Percentiles rank a stretch among this genome's conserved stretches.
Conservation (phyloP, 2,888 invertebrate species). For the Calliopum simillimum region DNA sequence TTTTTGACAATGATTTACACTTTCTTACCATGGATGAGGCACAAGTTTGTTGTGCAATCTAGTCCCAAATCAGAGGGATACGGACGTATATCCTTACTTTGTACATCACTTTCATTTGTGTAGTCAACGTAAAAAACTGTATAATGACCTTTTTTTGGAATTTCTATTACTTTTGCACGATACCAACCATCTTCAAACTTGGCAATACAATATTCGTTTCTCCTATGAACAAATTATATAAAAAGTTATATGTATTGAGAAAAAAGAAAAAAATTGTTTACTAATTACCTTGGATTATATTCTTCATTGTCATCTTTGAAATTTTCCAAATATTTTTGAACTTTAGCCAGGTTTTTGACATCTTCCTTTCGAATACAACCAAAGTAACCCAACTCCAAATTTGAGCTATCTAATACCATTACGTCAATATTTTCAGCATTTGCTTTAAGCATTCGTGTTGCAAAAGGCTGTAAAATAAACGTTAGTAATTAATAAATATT, state of each 20-base stretch:
- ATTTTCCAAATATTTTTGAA: slow-evolving; percentile 44
- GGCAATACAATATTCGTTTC: slow-evolving; percentile 52
- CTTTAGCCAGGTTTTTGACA: slow-evolving; percentile 38
- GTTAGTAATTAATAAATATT: not conserved
- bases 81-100: slow-evolving; percentile 45
- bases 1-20: not conserved
- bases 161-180: slow-evolving; percentile 49
- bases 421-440: slow-evolving; percentile 41
- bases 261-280: not conserved
- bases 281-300: slow-evolving; percentile 50
- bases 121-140: slow-evolving; percentile 52
- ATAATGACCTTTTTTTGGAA: slow-evolving; percentile 38
- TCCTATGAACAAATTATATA: slow-evolving; percentile 33
- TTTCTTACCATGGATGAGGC: slow-evolving; percentile 48
- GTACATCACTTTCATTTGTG: slow-evolving; percentile 47
- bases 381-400: slow-evolving; percentile 45
- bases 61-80: slow-evolving; percentile 48
- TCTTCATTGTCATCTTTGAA: slow-evolving; percentile 39
- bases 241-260: not conserved
- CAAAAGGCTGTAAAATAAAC: slow-evolving; percentile 40
- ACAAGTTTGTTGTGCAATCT: slow-evolving; percentile 48
- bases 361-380: slow-evolving; percentile 47
- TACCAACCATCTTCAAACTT: slow-evolving; percentile 51
- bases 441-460: slow-evolving; percentile 28
- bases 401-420: slow-evolving; percentile 48